phyloP scores from a whole-genome alignment of 2,797 vertebrate species.

The Poliocrania exsul region DNA sequence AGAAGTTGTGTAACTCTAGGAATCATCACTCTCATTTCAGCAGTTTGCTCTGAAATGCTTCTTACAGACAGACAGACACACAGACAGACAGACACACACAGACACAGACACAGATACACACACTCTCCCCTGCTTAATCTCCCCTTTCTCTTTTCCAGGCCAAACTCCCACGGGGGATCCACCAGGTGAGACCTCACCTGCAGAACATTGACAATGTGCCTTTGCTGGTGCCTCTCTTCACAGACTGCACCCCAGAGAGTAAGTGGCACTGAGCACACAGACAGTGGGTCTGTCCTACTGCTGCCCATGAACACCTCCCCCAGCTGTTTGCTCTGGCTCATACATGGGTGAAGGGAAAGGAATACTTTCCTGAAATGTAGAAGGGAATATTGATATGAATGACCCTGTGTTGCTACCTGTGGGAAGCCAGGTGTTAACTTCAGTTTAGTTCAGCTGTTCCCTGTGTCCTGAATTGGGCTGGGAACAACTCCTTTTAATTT shows the following conservation, averaged over 20 bases:
- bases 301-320: not conserved
- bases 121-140: not conserved
- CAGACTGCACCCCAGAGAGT: conserved; percentile 98
- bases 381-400: not conserved
- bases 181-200: conserved; percentile 96
- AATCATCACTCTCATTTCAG: not conserved
- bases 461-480: not conserved
- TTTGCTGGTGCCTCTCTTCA: conserved; percentile 96
- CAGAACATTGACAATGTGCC: conserved; percentile 99
- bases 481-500: not conserved
- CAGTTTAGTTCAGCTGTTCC: not conserved
- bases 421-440: not conserved
- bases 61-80: not conserved
- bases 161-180: conserved; percentile 96
- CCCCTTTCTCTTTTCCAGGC: conserved; percentile 80
- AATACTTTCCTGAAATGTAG: not conserved
- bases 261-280: conserved; percentile 62
- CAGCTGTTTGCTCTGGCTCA: not conserved
- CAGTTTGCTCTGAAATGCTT: not conserved
- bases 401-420: not conserved
- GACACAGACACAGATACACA: not conserved
- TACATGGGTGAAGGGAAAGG: not conserved
- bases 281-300: not conserved
- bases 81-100: not conserved
- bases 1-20: not conserved